Evolutionary conservation across 1,140 invertebrate genomes (phyloP).

Genomic region (Drosophila bocki): DNA sequence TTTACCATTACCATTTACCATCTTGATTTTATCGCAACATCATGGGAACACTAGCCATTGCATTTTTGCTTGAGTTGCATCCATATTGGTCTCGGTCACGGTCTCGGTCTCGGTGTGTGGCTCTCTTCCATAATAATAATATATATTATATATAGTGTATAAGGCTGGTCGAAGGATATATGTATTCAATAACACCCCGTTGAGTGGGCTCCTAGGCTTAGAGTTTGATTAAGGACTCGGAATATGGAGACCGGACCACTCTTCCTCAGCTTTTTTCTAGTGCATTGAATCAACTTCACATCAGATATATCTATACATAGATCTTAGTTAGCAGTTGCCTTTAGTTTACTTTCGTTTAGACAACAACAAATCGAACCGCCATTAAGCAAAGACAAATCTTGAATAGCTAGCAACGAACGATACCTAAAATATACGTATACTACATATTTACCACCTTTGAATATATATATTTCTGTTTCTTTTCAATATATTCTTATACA

Average conservation of each 20-base stretch:
- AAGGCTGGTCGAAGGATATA: conserved; percentile 4
- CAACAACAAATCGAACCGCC: conserved; percentile 21
- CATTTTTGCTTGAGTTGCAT: conserved; percentile 71
- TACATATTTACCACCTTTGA: conserved; percentile 14
- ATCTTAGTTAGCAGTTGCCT: conserved; percentile 31
- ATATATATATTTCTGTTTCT: conserved; percentile 62
- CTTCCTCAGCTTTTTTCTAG: conserved; percentile 27
- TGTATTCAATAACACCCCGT: background rate
- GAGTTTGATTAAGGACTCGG: background rate
- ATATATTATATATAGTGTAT: conserved; percentile 20
- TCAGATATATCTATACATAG: conserved; percentile 24
- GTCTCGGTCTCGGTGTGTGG: conserved; percentile 32
- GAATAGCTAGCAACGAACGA: conserved; percentile 15
- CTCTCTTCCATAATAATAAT: conserved; percentile 14
- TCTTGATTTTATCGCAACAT: conserved; percentile 25
- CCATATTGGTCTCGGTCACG: conserved; percentile 13
- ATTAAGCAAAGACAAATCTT: background rate
- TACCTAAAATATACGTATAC: conserved; percentile 25
- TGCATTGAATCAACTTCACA: conserved; percentile 18
- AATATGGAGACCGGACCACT: conserved; percentile 19
- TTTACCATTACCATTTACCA: conserved; percentile 22
- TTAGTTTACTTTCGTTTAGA: conserved; percentile 56
- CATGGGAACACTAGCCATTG: conserved; percentile 34
- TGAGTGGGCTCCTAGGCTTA: background rate
- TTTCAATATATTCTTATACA: conserved; percentile 80